These are phyloP conservation scores for Leptopterna dolabrata DNA, from an alignment of 2,888 invertebrate species.

Conservation along the genomic window DNA sequence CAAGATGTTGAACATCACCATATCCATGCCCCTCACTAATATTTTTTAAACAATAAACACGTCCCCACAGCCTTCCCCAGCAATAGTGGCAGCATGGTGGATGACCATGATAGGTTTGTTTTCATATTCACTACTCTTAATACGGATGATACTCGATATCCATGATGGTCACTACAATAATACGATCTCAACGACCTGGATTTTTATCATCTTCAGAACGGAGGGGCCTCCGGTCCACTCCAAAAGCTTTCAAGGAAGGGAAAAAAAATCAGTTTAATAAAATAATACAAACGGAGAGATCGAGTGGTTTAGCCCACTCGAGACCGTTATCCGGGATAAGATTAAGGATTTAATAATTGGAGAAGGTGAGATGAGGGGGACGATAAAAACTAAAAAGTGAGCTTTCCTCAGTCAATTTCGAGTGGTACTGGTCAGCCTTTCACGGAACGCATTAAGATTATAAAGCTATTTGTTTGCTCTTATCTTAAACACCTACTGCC, in stretches of 20 bases:
- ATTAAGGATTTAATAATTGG: slow-evolving; percentile 32
- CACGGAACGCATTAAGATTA: background rate
- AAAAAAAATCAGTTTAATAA: background rate
- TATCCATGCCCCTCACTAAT: no score
- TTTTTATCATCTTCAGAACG: background rate
- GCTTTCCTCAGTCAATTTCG: background rate
- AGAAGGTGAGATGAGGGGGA: background rate
- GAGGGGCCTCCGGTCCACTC: background rate
- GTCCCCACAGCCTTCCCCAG: no score
- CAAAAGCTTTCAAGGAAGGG: background rate
- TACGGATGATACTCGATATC: no score
- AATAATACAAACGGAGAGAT: background rate
- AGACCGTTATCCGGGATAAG: slow-evolving; percentile 12
- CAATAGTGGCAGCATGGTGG: no score
- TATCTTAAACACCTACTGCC: background rate
- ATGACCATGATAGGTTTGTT: no score
- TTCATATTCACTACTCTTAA: no score
- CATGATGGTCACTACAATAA: no score
- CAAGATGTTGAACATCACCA: no score
- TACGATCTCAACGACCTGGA: background rate
- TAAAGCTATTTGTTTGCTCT: background rate
- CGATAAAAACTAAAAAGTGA: background rate
- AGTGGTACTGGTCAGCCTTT: background rate
- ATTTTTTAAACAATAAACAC: no score
- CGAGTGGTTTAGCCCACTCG: slow-evolving; percentile 13